Conservation (phyloP, 2,888 invertebrate species). For the Drosophila meridiana region DNA sequence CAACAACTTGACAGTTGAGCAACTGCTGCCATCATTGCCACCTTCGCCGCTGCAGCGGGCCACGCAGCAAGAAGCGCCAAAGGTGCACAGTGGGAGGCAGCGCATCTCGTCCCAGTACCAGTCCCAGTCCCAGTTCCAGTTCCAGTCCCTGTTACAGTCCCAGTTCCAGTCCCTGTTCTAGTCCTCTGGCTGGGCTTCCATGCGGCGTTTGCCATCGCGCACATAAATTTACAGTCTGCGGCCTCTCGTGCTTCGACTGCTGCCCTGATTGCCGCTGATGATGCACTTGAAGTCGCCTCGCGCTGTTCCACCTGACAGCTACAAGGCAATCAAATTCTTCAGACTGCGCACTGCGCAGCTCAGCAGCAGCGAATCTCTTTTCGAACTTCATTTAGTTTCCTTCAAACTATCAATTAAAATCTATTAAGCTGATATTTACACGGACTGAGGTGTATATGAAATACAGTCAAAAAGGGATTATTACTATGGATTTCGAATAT, state of each 20-base stretch:
- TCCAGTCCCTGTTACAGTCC: not conserved
- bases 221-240: slow-evolving; percentile 45
- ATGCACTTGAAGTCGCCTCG: slow-evolving; percentile 24
- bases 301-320: slow-evolving; percentile 46
- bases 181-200: slow-evolving; percentile 12
- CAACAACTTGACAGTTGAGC: slow-evolving; percentile 79
- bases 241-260: slow-evolving; percentile 14
- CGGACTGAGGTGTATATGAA: not conserved
- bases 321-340: slow-evolving; percentile 41
- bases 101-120: slow-evolving; percentile 17
- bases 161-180: not conserved
- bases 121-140: not conserved
- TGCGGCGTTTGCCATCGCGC: slow-evolving; percentile 21
- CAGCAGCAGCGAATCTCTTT: not conserved
- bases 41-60: slow-evolving; percentile 49
- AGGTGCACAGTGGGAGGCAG: slow-evolving; percentile 70
- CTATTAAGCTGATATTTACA: not conserved
- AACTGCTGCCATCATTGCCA: slow-evolving; percentile 83
- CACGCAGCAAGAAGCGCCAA: slow-evolving; percentile 67
- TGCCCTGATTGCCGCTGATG: slow-evolving; percentile 43
- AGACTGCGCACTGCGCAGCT: slow-evolving; percentile 17
- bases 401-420: not conserved
- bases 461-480: not conserved
- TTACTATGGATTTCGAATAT: not conserved
- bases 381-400: not conserved